Percentiles rank a stretch among this genome's conserved stretches.
phyloP scores from a whole-genome alignment of 2,888 invertebrate species.

The Nowickia ferox region DNA sequence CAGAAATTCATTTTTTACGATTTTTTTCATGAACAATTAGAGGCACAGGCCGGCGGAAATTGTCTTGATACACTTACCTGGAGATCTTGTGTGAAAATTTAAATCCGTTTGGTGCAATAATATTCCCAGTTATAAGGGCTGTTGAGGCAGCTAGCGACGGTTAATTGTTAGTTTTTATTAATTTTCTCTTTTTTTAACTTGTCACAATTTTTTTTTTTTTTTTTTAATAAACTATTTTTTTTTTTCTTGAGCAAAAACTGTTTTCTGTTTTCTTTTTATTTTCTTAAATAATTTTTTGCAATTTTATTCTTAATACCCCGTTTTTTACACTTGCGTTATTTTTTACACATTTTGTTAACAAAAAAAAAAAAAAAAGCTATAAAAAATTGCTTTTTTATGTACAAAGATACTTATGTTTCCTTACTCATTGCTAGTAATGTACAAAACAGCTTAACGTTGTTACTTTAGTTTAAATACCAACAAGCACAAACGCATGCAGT shows the following conservation, averaged over 20 bases:
- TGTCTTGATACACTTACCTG: slow-evolving; percentile 51
- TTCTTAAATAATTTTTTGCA: neutral
- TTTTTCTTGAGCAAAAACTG: neutral
- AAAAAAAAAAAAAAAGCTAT: neutral
- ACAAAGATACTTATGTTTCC: slow-evolving; percentile 53
- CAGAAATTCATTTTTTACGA: slow-evolving; percentile 12
- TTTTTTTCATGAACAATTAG: neutral
- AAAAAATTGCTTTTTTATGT: neutral
- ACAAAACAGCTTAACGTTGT: slow-evolving; percentile 49
- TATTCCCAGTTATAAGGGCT: slow-evolving; percentile 62
- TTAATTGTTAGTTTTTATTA: neutral
- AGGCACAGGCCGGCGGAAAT: slow-evolving; percentile 58
- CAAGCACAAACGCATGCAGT: slow-evolving; percentile 47
- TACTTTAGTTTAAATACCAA: slow-evolving; percentile 67
- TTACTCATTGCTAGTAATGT: slow-evolving; percentile 56
- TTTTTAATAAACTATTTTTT: neutral
- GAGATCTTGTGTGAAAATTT: slow-evolving; percentile 13
- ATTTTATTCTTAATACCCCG: too few relatives aligned
- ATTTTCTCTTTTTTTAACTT: slow-evolving; percentile 12
- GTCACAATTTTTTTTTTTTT: neutral
- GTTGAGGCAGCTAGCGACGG: slow-evolving; percentile 66
- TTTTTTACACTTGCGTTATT: too few relatives aligned
- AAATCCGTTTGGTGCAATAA: slow-evolving; percentile 49
- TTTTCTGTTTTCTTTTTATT: neutral
- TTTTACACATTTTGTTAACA: too few relatives aligned